phyloP scores from a whole-genome alignment of 2,113 vertebrate species.

The Apteryx mantelli region DNA sequence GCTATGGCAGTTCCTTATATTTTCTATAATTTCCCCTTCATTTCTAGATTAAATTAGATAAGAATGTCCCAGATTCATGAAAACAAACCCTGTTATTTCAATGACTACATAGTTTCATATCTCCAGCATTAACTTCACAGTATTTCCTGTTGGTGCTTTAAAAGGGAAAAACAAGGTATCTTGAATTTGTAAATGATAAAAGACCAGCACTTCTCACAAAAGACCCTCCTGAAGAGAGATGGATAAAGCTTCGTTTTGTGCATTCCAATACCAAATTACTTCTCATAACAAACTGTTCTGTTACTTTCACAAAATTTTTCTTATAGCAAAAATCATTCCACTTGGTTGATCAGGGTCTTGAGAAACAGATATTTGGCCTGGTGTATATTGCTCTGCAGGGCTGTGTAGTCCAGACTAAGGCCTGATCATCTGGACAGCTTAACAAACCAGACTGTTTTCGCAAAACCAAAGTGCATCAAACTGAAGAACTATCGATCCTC shows the following conservation, averaged over 20 bases:
- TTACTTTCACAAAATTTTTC: neutral
- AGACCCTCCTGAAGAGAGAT: neutral
- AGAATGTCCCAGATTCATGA: neutral
- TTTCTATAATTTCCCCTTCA: neutral
- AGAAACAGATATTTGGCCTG: slow-evolving; percentile 25
- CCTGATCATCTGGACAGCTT: slow-evolving; percentile 53
- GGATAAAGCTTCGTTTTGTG: neutral
- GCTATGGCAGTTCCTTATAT: neutral
- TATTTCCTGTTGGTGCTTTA: neutral
- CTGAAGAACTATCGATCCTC: slow-evolving; percentile 60
- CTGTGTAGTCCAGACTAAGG: neutral
- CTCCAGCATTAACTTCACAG: neutral
- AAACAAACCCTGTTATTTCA: neutral
- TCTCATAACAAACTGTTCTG: neutral
- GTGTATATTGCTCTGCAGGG: neutral
- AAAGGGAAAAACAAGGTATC: neutral
- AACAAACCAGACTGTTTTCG: slow-evolving; percentile 64
- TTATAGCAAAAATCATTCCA: neutral
- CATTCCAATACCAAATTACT: neutral
- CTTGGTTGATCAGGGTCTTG: neutral
- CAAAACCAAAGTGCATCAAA: slow-evolving; percentile 69
- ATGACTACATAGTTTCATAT: neutral
- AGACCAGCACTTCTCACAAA: neutral
- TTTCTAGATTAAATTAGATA: neutral
- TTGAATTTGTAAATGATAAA: neutral